Conservation (phyloP, 1,140 invertebrate species). For the Druon quercuslanigerum region DNA sequence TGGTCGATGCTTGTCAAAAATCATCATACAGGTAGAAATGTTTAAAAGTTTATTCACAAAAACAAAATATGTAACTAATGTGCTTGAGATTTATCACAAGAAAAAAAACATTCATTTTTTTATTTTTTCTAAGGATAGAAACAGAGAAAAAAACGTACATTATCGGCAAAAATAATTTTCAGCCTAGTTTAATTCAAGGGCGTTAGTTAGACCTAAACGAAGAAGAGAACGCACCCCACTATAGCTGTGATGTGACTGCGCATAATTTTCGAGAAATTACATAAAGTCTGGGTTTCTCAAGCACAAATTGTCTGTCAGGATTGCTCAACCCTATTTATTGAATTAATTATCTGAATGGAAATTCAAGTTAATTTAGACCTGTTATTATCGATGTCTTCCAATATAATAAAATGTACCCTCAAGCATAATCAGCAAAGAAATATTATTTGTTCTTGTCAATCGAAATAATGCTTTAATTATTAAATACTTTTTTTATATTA, state of each 20-base stretch:
- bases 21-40: too few relatives aligned
- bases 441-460: neutral
- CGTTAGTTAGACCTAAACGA: neutral
- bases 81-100: too few relatives aligned
- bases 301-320: constrained; percentile 38
- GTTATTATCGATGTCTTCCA: neutral
- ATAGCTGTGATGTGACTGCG: constrained; percentile 52
- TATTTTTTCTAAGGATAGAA: too few relatives aligned
- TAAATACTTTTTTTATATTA: neutral
- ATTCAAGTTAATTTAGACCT: neutral
- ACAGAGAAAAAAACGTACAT: neutral
- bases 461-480: neutral
- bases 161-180: neutral
- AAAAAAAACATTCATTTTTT: too few relatives aligned
- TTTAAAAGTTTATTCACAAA: too few relatives aligned
- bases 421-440: neutral
- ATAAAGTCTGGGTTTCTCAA: constrained; percentile 47
- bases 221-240: neutral
- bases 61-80: too few relatives aligned
- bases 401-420: neutral
- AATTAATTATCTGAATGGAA: neutral
- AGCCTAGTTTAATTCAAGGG: neutral
- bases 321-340: constrained; percentile 1
- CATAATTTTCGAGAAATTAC: constrained; percentile 58
- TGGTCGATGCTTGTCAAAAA: too few relatives aligned